Evolutionary conservation across 2,797 vertebrate genomes (phyloP).

Genomic region (Acestrorhynchus altus): DNA sequence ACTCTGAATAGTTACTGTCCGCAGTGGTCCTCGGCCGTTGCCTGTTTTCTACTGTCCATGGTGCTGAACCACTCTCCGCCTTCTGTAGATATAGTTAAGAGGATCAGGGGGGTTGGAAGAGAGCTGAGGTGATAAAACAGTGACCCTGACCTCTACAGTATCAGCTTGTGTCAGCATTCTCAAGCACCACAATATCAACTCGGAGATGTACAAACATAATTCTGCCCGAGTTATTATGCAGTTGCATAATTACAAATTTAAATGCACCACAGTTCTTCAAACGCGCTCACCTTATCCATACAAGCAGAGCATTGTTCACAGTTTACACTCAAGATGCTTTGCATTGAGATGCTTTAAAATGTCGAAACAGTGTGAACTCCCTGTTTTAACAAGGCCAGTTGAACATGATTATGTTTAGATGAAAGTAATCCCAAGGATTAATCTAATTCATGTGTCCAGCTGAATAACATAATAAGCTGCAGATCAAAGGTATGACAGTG

Average conservation of each 20-base stretch:
- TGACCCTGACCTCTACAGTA: constrained; percentile 31
- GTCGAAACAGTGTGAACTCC: not conserved
- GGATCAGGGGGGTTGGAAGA: constrained; percentile 29
- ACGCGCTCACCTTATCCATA: not conserved
- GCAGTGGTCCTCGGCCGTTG: not conserved
- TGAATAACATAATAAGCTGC: no score
- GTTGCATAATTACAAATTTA: constrained; percentile 3
- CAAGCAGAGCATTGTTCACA: not conserved
- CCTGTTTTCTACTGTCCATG: constrained; percentile 4
- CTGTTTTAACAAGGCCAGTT: no score
- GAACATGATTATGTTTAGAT: no score
- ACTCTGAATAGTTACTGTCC: not conserved
- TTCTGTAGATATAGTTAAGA: constrained; percentile 27
- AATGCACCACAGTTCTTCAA: not conserved
- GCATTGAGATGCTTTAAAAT: no score
- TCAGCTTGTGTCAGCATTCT: constrained; percentile 45
- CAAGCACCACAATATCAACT: constrained; percentile 20
- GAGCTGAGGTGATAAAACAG: constrained; percentile 28
- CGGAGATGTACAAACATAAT: not conserved
- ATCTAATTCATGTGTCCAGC: no score
- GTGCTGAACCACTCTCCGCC: constrained; percentile 37
- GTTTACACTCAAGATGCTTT: not conserved
- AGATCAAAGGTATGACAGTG: no score
- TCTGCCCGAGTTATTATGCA: constrained; percentile 14
- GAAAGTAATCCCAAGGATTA: no score